Base-by-base conservation (phyloP, 64 coral and sea anemone species). In the Platygyra sinensis region DNA sequence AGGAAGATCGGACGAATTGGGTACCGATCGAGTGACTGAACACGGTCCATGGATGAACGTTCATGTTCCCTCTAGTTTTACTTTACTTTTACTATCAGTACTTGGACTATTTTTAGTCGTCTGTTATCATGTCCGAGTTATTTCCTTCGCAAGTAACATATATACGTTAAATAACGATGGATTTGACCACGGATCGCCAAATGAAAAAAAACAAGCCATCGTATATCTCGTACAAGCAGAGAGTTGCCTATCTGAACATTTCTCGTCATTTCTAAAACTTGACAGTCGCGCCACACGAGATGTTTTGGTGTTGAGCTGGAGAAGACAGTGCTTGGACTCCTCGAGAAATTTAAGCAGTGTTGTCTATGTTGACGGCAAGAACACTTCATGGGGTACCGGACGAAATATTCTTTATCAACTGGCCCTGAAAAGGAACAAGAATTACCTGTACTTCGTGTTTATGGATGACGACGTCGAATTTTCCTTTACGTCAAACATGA, bases 381-480 rank as follows among this genome's bases (percentile, higher is more conserved):
- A 83, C 61, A 90, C 91, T 39, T 83, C 91, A 30, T 97, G 95
- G 95, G 89, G 95, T 28, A 73, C n/a, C 4, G 91, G 95, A 78
- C 61, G 95, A 57, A 97, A 97, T 78, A 24, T 97, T 72, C 72
- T 97, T 49, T 94, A 93, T 63, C 83, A 60, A 5, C 22, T 90
- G 52, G 91, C 87, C 38, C 42, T 55, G 74, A 28, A 76, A 24
- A 82, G 92, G 31, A 87, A 75, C 10, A 71, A 73, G 8, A 63
- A 75, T 18, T 97, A 97, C 55, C 76, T 80, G 17, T 97, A 94
- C 55, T 97, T 78, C 72, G 90, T 94, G 19, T 97, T 97, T 54
- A 71, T 97, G 17, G 95, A 97, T 73, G 95, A 97, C 85, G 95
- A 97, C 60, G 80, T 97, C 11, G 88, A 91, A 24, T 94, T 97